phyloP scores from a whole-genome alignment of 2,113 vertebrate genomes.

The Apteryx mantelli region DNA sequence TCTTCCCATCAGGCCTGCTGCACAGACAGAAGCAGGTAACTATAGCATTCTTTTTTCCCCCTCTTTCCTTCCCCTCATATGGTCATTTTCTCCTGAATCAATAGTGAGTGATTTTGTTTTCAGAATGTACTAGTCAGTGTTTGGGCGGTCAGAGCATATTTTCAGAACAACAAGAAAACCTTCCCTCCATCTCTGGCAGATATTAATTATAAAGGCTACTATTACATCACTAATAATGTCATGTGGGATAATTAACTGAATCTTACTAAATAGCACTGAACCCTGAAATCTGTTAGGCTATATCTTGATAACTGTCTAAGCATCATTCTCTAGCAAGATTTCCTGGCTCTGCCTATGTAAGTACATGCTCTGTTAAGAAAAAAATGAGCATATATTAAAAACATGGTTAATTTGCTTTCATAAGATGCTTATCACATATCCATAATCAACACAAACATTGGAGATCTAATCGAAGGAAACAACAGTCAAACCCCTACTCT shows the following conservation, averaged over 20 bases:
- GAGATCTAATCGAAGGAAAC: conserved; percentile 11
- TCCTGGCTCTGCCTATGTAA: neutral
- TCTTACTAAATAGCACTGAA: conserved; percentile 27
- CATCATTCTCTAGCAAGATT: neutral
- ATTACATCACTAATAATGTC: conserved; percentile 36
- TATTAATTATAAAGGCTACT: conserved; percentile 59
- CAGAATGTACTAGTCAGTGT: neutral
- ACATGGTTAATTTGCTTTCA: neutral
- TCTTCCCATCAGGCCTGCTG: neutral
- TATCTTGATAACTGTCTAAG: conserved; percentile 4
- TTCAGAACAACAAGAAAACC: neutral
- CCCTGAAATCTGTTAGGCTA: conserved; percentile 31
- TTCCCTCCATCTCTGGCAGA: neutral
- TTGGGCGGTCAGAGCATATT: neutral
- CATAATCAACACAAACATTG: neutral
- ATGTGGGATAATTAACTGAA: neutral
- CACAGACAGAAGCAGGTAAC: neutral
- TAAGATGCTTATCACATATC: neutral
- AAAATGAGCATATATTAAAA: neutral
- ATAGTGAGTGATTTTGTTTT: conserved; percentile 28
- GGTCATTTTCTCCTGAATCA: conserved; percentile 52
- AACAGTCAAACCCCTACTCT: neutral
- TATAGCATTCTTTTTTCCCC: neutral
- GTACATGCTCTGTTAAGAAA: neutral
- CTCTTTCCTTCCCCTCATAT: neutral